Evolutionary conservation across 2,888 invertebrate genomes (phyloP), one percentile per base, ranked within the genome.

Genomic region (Idaea dimidiata): DNA sequence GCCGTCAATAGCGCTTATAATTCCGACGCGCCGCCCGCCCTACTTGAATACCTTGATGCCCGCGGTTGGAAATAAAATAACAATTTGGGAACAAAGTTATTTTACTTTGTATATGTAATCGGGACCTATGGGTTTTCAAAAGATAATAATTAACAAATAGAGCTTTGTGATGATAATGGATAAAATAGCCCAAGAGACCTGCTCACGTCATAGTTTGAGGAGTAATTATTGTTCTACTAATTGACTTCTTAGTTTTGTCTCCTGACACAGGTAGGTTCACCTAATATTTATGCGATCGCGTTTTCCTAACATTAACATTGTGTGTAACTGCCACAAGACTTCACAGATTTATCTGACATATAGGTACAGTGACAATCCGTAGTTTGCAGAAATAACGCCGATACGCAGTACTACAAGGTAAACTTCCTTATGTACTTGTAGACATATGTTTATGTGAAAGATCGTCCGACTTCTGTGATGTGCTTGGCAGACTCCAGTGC

Each of bases 21-120:
- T 43, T 14, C 2, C 43, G 43, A 10, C 43, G 43, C 43, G 43
- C 43, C 43, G 43, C 43, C 32, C 43, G 14, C 33, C 43, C 43
- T 14, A 43, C 43, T 43, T 8, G 43, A 57, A 58, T 60, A 43
- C 33, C 53, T 55, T 58, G 58, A 43, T 43, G 14, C 14, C 14
- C 14, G 43, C 8, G 43, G 43, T 43, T 43, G 43, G 43, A 43
- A 43, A 43, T 7, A 43, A 43, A 43, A 14, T 8, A 43, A 10
- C 43, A 8, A 43, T 43, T 43, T 43, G 1, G 7, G 43, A 10
- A 43, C 0, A 8, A 14, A 43, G 8, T 43, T 43, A 14, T 14
- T 43, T 8, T 10, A 14, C 43, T 43, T 43, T 43, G 10, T 14
- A 43, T 43, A 43, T 7, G 43, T 32, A 1, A 32, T 32, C 0